Base-by-base conservation (phyloP, 2,888 invertebrate genomes). In the Synanthedon tipuliformis region DNA sequence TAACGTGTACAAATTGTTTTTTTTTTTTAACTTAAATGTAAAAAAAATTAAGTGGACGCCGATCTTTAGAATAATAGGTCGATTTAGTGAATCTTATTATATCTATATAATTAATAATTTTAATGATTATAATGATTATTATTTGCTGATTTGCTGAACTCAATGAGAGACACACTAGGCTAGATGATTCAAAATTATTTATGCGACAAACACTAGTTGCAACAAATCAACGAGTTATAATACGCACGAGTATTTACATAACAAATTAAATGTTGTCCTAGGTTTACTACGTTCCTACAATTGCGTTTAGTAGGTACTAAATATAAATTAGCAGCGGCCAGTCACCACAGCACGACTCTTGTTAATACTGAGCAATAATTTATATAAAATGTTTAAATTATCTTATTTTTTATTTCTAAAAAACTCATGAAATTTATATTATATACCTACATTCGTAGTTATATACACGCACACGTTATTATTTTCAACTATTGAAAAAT, bases 331-430 rank as follows among this genome's bases (percentile, higher is more conserved):
- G 45, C 13, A 45, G 45, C n/a, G 4, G 7, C 41, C 13, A n/a
- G 12, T 3, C 13, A 13, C n/a, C 41, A 45, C n/a, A 15, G 15
- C 45, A 45, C 45, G 45, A 45, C 45, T n/a, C n/a, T 45, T 45
- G 15, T 45, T 13, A 45, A 45, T 45, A 1, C n/a, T 45, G n/a
- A 45, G n/a, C 15, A 13, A 41, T 41, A 41, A 15, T 45, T 45
- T n/a, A 7, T 41, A 13, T 64, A 68, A 72, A 75, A 77, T 79
- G 73, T 72, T 67, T 75, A 75, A 79, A 69, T 63, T 34, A 8
- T 27, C 53, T 59, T 57, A 65, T 56, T 57, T 16, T 49, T 15
- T 49, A 16, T 49, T 18, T 18, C 18, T 18, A 18, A 18, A 23
- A 23, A 4, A 23, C 23, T 23, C 4, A 23, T 3, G 2, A 23